Conservation (phyloP, 2,888 invertebrate genomes). For the Agrochola litura region DNA sequence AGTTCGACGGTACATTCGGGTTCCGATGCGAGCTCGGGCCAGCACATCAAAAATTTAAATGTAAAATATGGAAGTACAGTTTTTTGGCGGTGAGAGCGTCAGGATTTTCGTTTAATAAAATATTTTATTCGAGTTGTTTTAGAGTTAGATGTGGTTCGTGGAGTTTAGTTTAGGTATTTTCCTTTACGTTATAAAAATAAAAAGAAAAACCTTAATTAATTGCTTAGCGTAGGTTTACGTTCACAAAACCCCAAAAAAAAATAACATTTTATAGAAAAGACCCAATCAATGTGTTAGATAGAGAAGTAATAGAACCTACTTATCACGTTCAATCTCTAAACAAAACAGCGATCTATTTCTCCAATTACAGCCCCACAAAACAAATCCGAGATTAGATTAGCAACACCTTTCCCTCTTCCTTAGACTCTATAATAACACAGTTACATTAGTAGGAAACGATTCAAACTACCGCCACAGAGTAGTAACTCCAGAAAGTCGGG, state of each 20-base stretch:
- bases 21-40: constrained; percentile 27
- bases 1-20: neutral
- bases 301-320: neutral
- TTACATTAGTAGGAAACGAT: constrained; percentile 27
- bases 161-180: constrained; percentile 14
- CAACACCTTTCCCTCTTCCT: neutral
- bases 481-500: neutral
- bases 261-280: neutral
- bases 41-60: constrained; percentile 55
- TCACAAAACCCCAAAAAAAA: neutral
- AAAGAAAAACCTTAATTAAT: neutral
- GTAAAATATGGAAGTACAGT: constrained; percentile 44
- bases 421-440: constrained; percentile 19
- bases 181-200: neutral
- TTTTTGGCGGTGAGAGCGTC: constrained; percentile 34
- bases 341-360: neutral
- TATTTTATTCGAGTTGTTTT: constrained; percentile 43
- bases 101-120: constrained; percentile 42
- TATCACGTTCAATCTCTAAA: neutral
- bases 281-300: neutral
- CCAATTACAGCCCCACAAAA: constrained; percentile 1
- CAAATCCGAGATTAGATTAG: constrained; percentile 33
- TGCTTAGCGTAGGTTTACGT: neutral
- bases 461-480: constrained; percentile 1
- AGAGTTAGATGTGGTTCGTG: neutral